Conservation (phyloP, 2,888 invertebrate genomes). For the Nycteola revayana region DNA sequence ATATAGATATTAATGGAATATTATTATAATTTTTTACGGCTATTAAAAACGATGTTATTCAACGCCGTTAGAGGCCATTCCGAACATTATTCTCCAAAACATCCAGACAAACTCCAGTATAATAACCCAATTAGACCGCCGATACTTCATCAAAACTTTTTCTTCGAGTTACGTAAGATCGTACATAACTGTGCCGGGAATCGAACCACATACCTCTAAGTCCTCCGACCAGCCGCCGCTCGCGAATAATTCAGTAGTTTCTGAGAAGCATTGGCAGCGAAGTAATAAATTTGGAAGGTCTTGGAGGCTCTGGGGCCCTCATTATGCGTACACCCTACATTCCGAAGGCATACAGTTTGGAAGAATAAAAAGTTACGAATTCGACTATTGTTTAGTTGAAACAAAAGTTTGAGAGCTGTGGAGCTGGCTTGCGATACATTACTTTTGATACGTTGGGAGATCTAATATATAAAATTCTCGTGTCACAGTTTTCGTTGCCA, state of each 20-base stretch:
- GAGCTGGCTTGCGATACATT: no score
- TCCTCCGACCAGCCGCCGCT: slow-evolving; percentile 38
- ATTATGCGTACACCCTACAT: slow-evolving; percentile 79
- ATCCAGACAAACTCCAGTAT: slow-evolving; percentile 13
- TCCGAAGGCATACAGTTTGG: slow-evolving; percentile 61
- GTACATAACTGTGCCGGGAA: slow-evolving; percentile 75
- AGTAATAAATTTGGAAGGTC: slow-evolving; percentile 61
- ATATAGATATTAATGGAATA: no score
- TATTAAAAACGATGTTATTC: no score
- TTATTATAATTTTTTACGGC: no score
- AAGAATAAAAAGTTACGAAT: slow-evolving; percentile 62
- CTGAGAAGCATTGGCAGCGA: slow-evolving; percentile 59
- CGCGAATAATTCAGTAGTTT: slow-evolving; percentile 73
- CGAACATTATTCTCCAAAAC: slow-evolving; percentile 8
- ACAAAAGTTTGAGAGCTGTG: slow-evolving; percentile 17
- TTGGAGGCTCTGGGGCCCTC: slow-evolving; percentile 39
- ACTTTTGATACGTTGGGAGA: no score
- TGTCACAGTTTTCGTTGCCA: no score
- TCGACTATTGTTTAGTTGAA: slow-evolving; percentile 59
- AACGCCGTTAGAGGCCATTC: not conserved
- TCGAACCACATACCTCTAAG: slow-evolving; percentile 58
- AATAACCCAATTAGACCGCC: slow-evolving; percentile 33
- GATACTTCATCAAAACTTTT: slow-evolving; percentile 32
- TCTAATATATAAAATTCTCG: no score
- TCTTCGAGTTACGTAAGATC: slow-evolving; percentile 65